phyloP scores from a whole-genome alignment of 2,113 vertebrate species.

The Lophura nycthemera region DNA sequence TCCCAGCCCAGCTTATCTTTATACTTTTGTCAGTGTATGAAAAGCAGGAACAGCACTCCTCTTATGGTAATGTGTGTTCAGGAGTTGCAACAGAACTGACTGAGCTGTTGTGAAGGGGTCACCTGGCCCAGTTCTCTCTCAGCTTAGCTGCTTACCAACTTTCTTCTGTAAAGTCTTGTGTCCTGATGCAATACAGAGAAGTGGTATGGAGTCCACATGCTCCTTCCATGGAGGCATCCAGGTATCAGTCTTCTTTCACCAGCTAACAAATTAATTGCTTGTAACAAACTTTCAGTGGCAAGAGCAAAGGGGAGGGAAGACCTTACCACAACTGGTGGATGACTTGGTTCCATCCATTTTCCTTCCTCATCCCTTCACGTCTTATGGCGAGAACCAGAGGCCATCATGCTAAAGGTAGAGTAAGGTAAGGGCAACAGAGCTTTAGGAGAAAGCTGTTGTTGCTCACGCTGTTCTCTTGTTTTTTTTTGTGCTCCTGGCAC shows the following conservation, averaged over 20 bases:
- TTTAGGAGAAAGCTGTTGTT: not conserved
- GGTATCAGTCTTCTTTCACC: fast-evolving
- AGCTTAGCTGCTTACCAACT: not conserved
- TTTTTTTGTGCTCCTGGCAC: not conserved
- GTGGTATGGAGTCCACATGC: not conserved
- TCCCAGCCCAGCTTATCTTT: not conserved
- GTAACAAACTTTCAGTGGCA: fast-evolving
- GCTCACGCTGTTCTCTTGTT: not conserved
- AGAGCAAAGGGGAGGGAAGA: not conserved
- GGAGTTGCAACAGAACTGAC: fast-evolving
- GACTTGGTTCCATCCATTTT: not conserved
- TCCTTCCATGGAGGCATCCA: too few species aligned
- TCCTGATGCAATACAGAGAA: not conserved
- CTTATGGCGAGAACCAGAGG: not conserved
- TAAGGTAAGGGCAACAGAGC: not conserved
- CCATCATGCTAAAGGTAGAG: not conserved
- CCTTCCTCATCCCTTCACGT: not conserved
- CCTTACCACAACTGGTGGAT: fast-evolving
- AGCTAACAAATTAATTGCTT: not conserved
- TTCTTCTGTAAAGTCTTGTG: fast-evolving
- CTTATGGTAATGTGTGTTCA: not conserved
- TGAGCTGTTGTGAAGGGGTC: not conserved
- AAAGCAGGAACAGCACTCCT: not conserved
- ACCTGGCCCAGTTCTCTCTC: not conserved
- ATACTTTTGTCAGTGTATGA: fast-evolving